phyloP scores from a whole-genome alignment of 1,140 invertebrate genomes.

The Oryctes rhinoceros region DNA sequence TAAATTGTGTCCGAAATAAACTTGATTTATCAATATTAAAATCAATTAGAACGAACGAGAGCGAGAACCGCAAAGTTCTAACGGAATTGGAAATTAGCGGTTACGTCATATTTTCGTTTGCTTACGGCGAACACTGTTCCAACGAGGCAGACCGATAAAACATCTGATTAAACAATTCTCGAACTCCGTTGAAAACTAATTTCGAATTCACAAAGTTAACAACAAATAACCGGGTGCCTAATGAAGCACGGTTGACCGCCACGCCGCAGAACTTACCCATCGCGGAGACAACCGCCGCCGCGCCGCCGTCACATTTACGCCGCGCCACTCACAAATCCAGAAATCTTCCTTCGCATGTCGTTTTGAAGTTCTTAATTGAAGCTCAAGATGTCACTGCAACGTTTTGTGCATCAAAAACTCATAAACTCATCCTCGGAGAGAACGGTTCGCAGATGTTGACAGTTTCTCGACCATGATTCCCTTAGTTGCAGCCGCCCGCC shows the following conservation, averaged over 20 bases:
- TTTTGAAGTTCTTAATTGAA: constrained; percentile 47
- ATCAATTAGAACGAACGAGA: not conserved
- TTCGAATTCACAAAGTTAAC: constrained; percentile 33
- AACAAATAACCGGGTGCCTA: constrained; percentile 27
- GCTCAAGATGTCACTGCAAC: constrained; percentile 46
- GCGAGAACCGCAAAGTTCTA: constrained; percentile 17
- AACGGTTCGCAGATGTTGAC: constrained; percentile 46
- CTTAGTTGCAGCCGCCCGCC: not conserved
- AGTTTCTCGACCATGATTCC: constrained; percentile 40
- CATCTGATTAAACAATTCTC: constrained; percentile 29
- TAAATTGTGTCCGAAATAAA: not conserved
- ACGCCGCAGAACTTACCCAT: not conserved
- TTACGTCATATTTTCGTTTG: not conserved
- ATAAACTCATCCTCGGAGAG: constrained; percentile 43
- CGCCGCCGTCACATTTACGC: not conserved
- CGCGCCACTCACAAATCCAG: not conserved
- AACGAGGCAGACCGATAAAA: constrained; percentile 17
- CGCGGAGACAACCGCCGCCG: not conserved
- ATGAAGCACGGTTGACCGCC: constrained; percentile 23
- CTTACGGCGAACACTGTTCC: not conserved
- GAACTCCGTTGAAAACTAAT: constrained; percentile 27
- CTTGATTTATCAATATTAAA: constrained; percentile 6
- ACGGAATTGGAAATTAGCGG: constrained; percentile 16
- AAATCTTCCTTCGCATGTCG: not conserved
- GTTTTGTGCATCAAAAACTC: constrained; percentile 50